A percentile compares a stretch with the other conserved stretches of the same genome.
phyloP scores from a whole-genome alignment of 2,888 invertebrate genomes.

The Frankliniella fusca region DNA sequence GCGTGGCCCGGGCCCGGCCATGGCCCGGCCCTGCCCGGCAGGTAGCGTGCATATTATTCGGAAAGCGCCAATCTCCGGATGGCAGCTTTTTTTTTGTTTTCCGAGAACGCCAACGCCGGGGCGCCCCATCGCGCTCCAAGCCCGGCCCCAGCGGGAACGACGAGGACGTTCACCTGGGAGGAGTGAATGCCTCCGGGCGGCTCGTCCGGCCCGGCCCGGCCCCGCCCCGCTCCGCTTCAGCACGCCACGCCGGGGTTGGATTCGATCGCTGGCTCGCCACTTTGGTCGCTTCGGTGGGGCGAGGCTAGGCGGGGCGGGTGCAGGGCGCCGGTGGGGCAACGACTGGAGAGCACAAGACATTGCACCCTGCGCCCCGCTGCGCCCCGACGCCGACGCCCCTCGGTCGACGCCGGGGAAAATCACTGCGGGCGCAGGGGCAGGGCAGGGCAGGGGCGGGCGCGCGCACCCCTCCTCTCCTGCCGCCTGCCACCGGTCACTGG shows the following conservation, averaged over 20 bases:
- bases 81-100: too few relatives aligned
- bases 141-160: too few relatives aligned
- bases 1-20: too few relatives aligned
- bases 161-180: too few relatives aligned
- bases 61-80: too few relatives aligned
- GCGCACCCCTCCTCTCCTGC: too few relatives aligned
- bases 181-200: too few relatives aligned
- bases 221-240: background rate
- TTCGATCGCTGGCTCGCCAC: background rate
- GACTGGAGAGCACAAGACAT: constrained; percentile 15
- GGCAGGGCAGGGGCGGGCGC: background rate
- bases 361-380: background rate
- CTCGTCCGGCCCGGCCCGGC: background rate
- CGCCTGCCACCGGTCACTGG: background rate
- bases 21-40: too few relatives aligned
- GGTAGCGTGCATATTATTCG: too few relatives aligned
- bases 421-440: background rate
- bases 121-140: too few relatives aligned
- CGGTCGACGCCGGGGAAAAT: background rate
- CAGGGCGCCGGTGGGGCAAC: background rate
- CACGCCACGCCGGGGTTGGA: background rate
- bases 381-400: background rate
- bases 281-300: background rate
- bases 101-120: too few relatives aligned
- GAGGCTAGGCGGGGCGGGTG: background rate